Conservation (phyloP, 2,113 vertebrate species). For the Notarius quadriscutis region DNA sequence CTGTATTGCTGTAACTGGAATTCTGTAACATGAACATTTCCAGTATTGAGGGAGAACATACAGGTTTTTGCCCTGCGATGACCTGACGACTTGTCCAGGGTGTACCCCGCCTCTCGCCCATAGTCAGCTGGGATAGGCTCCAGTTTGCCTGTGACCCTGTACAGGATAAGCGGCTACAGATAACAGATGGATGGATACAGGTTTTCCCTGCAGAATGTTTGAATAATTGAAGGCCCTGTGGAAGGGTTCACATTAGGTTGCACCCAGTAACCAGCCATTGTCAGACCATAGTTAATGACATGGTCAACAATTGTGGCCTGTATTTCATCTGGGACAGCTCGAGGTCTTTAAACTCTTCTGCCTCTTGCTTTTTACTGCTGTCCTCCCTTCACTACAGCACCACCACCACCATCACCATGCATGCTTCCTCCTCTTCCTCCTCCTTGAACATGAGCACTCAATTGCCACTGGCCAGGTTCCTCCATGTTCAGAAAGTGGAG, state of each 20-base stretch:
- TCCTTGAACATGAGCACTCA: background rate
- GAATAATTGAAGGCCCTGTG: background rate
- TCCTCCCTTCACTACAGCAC: background rate
- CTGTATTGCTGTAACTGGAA: background rate
- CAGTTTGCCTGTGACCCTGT: too few species aligned
- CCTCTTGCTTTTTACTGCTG: too few species aligned
- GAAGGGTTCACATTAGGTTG: background rate
- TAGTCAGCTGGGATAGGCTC: too few species aligned
- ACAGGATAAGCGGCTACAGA: too few species aligned
- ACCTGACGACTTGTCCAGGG: too few species aligned
- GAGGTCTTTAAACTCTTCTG: background rate
- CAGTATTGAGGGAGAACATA: background rate
- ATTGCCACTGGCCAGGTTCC: background rate
- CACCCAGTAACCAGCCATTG: too few species aligned
- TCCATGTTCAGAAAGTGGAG: background rate
- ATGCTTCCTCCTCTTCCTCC: too few species aligned
- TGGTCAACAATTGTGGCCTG: background rate
- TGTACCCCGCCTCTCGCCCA: too few species aligned
- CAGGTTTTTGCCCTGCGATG: too few species aligned
- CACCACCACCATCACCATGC: background rate
- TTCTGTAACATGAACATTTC: background rate
- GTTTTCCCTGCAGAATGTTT: background rate
- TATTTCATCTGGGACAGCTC: background rate
- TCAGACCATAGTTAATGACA: background rate
- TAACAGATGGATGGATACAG: too few species aligned